A percentile compares a stretch with the other conserved stretches of the same genome.
Conservation (phyloP, 2,888 invertebrate genomes). For the Cephus rjabovi region DNA sequence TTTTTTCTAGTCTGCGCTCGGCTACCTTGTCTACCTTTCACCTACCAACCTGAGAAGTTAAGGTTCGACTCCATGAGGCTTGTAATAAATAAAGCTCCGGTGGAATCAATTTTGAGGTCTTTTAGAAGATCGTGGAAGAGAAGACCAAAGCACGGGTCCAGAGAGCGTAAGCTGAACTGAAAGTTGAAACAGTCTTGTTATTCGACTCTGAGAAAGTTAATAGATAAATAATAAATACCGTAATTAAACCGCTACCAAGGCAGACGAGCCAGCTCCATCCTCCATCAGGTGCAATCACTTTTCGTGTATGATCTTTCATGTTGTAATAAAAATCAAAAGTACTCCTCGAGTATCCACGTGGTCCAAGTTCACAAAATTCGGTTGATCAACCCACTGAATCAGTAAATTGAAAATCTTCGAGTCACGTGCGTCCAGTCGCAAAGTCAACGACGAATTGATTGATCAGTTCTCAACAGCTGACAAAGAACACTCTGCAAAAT, state of each 20-base stretch:
- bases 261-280: constrained; percentile 92
- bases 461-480: not conserved
- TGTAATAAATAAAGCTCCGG: constrained; percentile 80
- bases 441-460: not conserved
- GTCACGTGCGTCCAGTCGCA: not conserved
- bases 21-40: not conserved
- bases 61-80: constrained; percentile 82
- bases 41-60: constrained; percentile 75
- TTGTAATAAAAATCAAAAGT: not conserved
- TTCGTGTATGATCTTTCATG: constrained; percentile 3
- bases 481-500: not conserved
- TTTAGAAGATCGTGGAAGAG: constrained; percentile 81
- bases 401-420: not conserved
- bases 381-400: not conserved
- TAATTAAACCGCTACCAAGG: constrained; percentile 84
- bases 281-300: constrained; percentile 78
- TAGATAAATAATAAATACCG: constrained; percentile 70
- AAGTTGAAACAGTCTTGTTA: constrained; percentile 44
- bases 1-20: not conserved
- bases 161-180: constrained; percentile 82
- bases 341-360: not conserved
- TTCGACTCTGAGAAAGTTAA: not conserved
- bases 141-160: constrained; percentile 84
- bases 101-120: constrained; percentile 78
- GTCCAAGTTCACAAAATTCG: not conserved